These are phyloP conservation scores for Notarius quadriscutis DNA, from an alignment of 2,113 vertebrate genomes.

Conservation along the genomic window DNA sequence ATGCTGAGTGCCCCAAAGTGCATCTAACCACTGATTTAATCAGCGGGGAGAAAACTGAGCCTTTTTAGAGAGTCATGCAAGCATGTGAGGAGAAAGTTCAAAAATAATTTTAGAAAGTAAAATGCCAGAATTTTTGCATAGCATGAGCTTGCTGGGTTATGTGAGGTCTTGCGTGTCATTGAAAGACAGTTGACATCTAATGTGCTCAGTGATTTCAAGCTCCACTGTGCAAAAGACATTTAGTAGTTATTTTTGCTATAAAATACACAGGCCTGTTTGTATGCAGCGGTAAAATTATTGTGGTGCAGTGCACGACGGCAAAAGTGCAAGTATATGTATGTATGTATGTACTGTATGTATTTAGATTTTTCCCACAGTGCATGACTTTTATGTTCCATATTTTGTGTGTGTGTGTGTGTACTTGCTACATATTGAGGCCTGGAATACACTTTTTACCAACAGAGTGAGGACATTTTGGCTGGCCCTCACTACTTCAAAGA, in stretches of 20 bases:
- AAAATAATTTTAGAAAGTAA: constrained; percentile 2
- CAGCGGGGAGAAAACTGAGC: neutral
- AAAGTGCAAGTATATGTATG: neutral
- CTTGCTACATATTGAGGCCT: too few relatives aligned
- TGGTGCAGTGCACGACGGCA: neutral
- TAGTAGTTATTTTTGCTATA: neutral
- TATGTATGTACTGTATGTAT: neutral
- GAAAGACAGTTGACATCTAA: neutral
- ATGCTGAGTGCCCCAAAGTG: constrained; percentile 7
- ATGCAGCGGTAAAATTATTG: neutral
- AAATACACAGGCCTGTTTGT: neutral
- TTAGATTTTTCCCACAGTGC: neutral
- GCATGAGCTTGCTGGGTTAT: neutral
- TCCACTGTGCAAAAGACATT: neutral
- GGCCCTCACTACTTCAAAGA: too few relatives aligned
- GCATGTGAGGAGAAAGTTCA: neutral
- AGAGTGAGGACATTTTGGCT: too few relatives aligned
- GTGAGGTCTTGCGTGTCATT: neutral
- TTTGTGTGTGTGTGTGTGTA: too few relatives aligned
- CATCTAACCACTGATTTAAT: constrained; percentile 12
- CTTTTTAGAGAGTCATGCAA: constrained; percentile 4
- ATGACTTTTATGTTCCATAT: too few relatives aligned
- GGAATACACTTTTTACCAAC: too few relatives aligned
- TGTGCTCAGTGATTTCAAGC: constrained; percentile 12
- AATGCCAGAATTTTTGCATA: neutral